A percentile compares a stretch with the other conserved stretches of the same genome.
phyloP scores from a whole-genome alignment of 2,797 vertebrate genomes.

The Falco columbarius region DNA sequence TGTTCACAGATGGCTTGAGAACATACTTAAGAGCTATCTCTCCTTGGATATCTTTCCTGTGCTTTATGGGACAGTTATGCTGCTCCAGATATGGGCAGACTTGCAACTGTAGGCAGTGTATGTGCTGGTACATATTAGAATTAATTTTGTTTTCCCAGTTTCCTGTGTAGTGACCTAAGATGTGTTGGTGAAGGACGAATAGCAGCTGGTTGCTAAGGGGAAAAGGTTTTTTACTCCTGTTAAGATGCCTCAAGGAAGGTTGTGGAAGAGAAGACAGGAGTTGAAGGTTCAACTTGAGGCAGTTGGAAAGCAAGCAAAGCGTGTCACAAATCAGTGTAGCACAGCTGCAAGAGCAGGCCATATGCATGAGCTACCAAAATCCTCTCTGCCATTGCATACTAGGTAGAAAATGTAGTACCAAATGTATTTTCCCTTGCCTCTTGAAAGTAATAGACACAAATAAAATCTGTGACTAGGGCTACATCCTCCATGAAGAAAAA shows the following conservation, averaged over 20 bases:
- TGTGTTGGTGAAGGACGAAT: background rate
- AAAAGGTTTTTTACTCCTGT: background rate
- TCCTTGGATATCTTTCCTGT: background rate
- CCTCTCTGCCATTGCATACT: background rate
- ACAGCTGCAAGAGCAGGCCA: background rate
- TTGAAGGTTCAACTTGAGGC: background rate
- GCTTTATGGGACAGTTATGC: background rate
- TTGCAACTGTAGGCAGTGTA: background rate
- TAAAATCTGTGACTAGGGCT: background rate
- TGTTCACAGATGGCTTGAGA: conserved; percentile 8
- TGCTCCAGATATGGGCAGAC: background rate
- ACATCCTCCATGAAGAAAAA: background rate
- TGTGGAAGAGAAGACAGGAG: background rate
- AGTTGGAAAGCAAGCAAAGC: background rate
- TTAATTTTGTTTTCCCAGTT: background rate
- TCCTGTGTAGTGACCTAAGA: background rate
- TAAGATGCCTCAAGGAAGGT: background rate
- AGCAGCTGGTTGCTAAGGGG: background rate
- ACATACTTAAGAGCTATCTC: background rate
- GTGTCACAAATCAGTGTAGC: background rate
- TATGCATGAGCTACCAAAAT: background rate
- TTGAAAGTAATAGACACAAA: background rate
- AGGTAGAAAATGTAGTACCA: background rate
- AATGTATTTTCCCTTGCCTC: fast-evolving
- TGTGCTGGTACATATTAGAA: background rate